Conservation (phyloP, 2,113 vertebrate genomes). For the pig (Sus scrofa) region T2T-Sscrofa CM000818.6:74007001-74007500, state of each 20-base stretch:
- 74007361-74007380: constrained; percentile 14
- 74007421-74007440: too few species aligned
- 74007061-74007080: not conserved
- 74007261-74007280: not conserved
- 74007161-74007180: constrained; percentile 28
- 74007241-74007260: constrained; percentile 14
- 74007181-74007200: not conserved
- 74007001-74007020: too few species aligned
- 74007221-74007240: not conserved
- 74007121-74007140: not conserved
- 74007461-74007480: too few species aligned
- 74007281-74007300: constrained; percentile 11
- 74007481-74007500: too few species aligned
- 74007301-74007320: constrained; percentile 20
- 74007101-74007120: not conserved
- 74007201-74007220: not conserved
- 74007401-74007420: constrained; percentile 19
- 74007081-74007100: constrained; percentile 37
- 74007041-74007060: too few species aligned
- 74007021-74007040: too few species aligned
- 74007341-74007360: constrained; percentile 61
- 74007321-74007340: constrained; percentile 12
- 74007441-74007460: too few species aligned
- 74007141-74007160: not conserved
- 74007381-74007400: constrained; percentile 35